Evolutionary conservation across 2,888 invertebrate genomes (phyloP), one percentile per base, ranked within the genome.

Genomic region (Chrysolina haemoptera): DNA sequence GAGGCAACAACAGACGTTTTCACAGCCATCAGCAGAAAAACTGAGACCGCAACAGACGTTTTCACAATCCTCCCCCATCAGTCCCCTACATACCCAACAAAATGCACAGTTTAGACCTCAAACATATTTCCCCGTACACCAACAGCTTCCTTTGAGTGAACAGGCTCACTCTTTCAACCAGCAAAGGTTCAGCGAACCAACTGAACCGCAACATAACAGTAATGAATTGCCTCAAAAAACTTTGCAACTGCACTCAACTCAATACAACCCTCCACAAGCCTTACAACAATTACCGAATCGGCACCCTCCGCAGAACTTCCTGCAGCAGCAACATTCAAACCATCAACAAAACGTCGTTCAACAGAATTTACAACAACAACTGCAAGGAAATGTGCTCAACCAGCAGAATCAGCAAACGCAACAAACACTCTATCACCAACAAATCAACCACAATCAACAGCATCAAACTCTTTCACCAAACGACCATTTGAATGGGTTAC

Each of bases 41-140:
- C 68, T 79, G 10, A 77, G 77, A 41, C 4, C 53, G 1, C 78
- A 76, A 66, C 77, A 77, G 62, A n/a, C 66, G 22, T 77, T 78
- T 63, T 41, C 78, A 9, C 76, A 73, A 74, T 66, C 78, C 50
- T 10, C 73, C 88, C 87, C 55, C 80, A 86, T 53, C 88, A 88
- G 78, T 86, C 84, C 62, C 89, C 89, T 78, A 53, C 75, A 43
- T 14, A 55, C 59, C 22, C 74, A 67, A 20, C 76, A 72, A 63
- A 74, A 70, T 12, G 78, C 83, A 70, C 84, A 82, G 40, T 84
- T 85, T 66, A 90, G 90, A 83, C 90, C 90, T 72, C 86, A 90
- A 74, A 90, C 91, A 8, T 91, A 90, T 75, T 87, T 87, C 74
- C 86, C 86, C 18, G 68, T 82, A 27, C 83, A 83, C 20, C 85